A percentile compares a stretch with the other conserved stretches of the same genome.
phyloP scores from a whole-genome alignment of 2,888 invertebrate genomes.

The Mythimna vitellina region DNA sequence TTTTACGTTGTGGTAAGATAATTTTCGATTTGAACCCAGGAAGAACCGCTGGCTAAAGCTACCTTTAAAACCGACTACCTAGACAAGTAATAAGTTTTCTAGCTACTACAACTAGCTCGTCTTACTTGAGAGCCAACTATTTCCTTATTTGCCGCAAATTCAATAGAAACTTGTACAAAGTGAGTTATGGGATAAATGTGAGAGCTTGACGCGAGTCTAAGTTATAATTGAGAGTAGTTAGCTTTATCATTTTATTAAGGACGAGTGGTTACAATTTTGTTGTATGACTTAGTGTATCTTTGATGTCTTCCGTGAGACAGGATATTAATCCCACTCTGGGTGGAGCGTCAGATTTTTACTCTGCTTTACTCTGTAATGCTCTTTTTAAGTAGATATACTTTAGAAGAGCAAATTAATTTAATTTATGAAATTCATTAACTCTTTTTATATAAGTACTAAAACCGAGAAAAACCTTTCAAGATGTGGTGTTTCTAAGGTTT shows the following conservation, averaged over 20 bases:
- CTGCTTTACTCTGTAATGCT: no score
- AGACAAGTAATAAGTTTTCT: constrained; percentile 5
- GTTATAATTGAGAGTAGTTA: constrained; percentile 37
- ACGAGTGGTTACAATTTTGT: neutral
- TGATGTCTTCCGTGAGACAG: neutral
- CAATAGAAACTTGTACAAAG: constrained; percentile 31
- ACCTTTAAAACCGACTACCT: constrained; percentile 12
- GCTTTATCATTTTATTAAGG: constrained; percentile 11
- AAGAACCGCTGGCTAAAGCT: neutral
- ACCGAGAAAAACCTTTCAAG: no score
- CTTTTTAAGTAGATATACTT: no score
- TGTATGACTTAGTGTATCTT: neutral
- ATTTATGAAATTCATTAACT: no score
- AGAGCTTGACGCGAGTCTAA: constrained; percentile 24
- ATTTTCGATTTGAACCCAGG: neutral
- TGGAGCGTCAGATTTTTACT: no score
- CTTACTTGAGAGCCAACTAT: constrained; percentile 25
- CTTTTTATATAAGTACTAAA: no score
- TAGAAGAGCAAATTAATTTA: no score
- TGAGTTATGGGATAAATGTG: constrained; percentile 26
- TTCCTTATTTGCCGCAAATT: constrained; percentile 45
- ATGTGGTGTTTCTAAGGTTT: no score
- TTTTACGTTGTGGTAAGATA: no score
- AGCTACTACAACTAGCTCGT: constrained; percentile 17
- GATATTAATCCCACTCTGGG: no score